These are phyloP conservation scores for Himantopus leucocephalus DNA, from an alignment of 2,113 vertebrate species.

Conservation along the genomic window DNA sequence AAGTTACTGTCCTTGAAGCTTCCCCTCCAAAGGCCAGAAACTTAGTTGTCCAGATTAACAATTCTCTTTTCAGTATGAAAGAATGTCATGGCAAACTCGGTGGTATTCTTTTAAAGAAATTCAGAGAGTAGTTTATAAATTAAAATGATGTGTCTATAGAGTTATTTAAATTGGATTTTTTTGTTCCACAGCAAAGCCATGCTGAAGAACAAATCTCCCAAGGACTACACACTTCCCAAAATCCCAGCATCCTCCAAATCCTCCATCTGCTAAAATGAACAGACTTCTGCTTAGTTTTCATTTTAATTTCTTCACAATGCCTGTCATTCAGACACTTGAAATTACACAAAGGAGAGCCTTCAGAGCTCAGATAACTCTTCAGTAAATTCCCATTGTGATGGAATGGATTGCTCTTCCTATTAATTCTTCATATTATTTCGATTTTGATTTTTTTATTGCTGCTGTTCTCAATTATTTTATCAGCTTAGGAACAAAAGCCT, in stretches of 20 bases:
- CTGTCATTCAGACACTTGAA: not conserved
- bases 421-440: not conserved
- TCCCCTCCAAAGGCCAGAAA: constrained; percentile 23
- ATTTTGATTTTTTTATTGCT: not conserved
- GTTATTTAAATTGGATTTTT: constrained; percentile 30
- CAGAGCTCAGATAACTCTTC: not conserved
- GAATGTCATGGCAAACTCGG: not conserved
- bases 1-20: constrained; percentile 41
- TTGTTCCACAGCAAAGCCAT: not conserved
- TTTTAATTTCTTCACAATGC: constrained; percentile 17
- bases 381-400: not conserved
- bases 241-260: not conserved
- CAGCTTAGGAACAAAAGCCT: not conserved
- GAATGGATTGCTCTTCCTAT: not conserved
- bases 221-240: not conserved
- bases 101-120: constrained; percentile 7
- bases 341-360: not conserved
- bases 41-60: constrained; percentile 23
- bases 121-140: not conserved
- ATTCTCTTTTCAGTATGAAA: constrained; percentile 36
- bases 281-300: not conserved
- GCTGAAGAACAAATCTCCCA: constrained; percentile 30
- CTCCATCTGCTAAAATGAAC: not conserved
- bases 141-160: not conserved
- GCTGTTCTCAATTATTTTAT: not conserved